phyloP scores from a whole-genome alignment of 2,888 invertebrate species.

The Brachyopa scutellaris region DNA sequence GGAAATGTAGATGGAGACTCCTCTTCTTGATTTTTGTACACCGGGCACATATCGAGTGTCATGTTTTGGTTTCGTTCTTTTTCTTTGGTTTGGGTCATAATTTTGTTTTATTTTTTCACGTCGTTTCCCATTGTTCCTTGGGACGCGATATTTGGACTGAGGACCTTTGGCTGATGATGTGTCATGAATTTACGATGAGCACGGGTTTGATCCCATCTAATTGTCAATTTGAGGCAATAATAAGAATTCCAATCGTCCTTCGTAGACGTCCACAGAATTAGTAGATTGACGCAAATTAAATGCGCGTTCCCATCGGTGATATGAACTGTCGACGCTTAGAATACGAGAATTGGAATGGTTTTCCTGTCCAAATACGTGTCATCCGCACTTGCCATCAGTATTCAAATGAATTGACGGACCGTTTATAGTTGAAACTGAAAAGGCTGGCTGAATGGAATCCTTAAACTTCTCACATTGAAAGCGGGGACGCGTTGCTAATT shows the following conservation, averaged over 20 bases:
- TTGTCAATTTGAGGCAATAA: slow-evolving; percentile 68
- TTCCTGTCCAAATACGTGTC: slow-evolving; percentile 35
- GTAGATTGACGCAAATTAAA: slow-evolving; percentile 14
- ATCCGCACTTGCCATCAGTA: too few species aligned
- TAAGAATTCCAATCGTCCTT: slow-evolving; percentile 42
- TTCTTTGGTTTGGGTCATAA: slow-evolving; percentile 23
- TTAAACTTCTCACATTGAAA: too few species aligned
- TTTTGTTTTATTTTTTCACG: slow-evolving; percentile 12
- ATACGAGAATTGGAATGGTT: slow-evolving; percentile 34
- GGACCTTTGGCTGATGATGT: slow-evolving; percentile 37
- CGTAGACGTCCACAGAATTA: slow-evolving; percentile 27
- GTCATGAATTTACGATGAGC: slow-evolving; percentile 71
- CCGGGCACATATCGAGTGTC: slow-evolving; percentile 68
- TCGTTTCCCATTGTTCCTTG: slow-evolving; percentile 38
- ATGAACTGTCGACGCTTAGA: slow-evolving; percentile 20
- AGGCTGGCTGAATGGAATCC: too few species aligned
- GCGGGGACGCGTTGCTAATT: too few species aligned
- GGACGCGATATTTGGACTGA: slow-evolving; percentile 45
- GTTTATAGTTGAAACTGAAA: too few species aligned
- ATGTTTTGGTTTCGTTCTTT: slow-evolving; percentile 59
- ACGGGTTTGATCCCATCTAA: slow-evolving; percentile 69
- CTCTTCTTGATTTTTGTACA: slow-evolving; percentile 44
- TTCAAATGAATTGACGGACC: too few species aligned
- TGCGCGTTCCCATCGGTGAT: slow-evolving; percentile 41
- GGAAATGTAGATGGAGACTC: too few species aligned